Conservation (phyloP, 2,113 vertebrate species). For the Chinchilla lanigera region DNA sequence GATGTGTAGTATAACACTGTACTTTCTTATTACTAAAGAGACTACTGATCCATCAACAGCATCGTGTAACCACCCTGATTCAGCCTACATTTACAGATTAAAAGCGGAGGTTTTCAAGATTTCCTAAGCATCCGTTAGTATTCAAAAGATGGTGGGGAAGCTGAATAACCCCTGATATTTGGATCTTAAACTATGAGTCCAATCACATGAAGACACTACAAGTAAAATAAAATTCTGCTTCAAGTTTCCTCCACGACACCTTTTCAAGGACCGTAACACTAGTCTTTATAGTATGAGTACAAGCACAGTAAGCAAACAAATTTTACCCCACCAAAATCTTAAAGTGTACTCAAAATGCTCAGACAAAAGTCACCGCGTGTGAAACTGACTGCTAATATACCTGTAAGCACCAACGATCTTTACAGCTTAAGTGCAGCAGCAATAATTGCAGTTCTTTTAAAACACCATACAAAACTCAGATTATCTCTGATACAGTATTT, state of each 20-base stretch:
- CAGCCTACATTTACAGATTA: not conserved
- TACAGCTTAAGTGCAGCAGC: not conserved
- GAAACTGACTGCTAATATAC: constrained; percentile 3
- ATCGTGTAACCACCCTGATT: not conserved
- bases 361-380: not conserved
- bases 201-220: not conserved
- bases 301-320: not conserved
- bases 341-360: constrained; percentile 50
- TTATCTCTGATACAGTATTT: not conserved
- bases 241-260: not conserved
- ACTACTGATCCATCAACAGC: not conserved
- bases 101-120: constrained; percentile 8
- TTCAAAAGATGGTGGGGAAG: not conserved
- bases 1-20: not conserved
- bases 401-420: not conserved
- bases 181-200: not conserved
- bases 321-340: constrained; percentile 1
- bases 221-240: not conserved
- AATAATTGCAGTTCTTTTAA: not conserved
- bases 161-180: not conserved
- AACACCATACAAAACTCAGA: not conserved
- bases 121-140: not conserved
- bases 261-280: not conserved
- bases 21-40: constrained; percentile 20
- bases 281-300: not conserved